These are phyloP conservation scores for Delia radicum DNA, from an alignment of 1,140 invertebrate genomes.

Conservation along the genomic window DNA sequence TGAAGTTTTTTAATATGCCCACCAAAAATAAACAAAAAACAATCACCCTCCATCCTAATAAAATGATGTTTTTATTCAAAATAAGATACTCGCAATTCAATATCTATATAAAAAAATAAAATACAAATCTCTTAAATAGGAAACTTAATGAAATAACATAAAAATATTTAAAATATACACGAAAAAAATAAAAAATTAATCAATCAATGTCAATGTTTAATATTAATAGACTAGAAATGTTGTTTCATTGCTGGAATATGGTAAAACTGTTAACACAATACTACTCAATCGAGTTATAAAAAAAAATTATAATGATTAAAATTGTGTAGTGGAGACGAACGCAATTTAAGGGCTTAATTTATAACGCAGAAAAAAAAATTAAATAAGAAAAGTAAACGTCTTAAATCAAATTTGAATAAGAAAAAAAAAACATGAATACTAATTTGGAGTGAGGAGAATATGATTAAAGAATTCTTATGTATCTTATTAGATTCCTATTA, in stretches of 20 bases:
- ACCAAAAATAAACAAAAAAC: neutral
- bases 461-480: no score
- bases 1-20: no score
- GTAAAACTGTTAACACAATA: neutral
- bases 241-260: neutral
- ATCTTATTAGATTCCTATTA: no score
- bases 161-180: neutral
- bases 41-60: neutral
- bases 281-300: neutral
- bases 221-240: conserved; percentile 14
- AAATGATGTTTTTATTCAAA: conserved; percentile 7
- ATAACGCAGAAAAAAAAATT: neutral
- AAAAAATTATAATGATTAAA: neutral
- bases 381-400: neutral
- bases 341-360: neutral
- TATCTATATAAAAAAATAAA: neutral
- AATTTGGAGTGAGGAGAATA: neutral
- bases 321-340: neutral
- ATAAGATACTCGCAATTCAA: neutral
- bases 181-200: conserved; percentile 7
- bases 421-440: neutral
- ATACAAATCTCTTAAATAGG: neutral
- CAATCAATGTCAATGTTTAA: conserved; percentile 22
- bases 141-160: neutral
- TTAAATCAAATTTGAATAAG: neutral